These are phyloP conservation scores for Equus quagga DNA, from an alignment of 2,113 vertebrate genomes.

Conservation along the genomic window DNA sequence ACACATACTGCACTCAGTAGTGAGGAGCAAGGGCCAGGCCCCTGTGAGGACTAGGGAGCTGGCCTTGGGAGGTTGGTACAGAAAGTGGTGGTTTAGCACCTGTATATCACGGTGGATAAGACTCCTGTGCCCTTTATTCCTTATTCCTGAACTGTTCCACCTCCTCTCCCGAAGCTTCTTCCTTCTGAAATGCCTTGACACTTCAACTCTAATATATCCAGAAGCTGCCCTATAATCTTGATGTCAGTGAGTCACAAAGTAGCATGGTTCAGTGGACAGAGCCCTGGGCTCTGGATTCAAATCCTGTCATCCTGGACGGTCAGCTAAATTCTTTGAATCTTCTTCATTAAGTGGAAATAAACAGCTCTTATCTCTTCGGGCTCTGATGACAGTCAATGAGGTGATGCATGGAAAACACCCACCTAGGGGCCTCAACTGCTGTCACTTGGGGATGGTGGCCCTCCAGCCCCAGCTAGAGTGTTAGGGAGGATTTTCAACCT, in stretches of 20 bases:
- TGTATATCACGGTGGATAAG: not conserved
- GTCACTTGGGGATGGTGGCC: not conserved
- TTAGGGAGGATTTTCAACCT: too few species aligned
- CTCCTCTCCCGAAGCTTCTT: not conserved
- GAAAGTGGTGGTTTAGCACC: not conserved
- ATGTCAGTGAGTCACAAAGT: not conserved
- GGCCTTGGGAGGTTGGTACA: not conserved
- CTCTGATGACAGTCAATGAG: not conserved
- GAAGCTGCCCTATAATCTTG: not conserved
- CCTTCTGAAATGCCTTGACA: not conserved
- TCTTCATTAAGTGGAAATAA: not conserved
- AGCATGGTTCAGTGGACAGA: not conserved
- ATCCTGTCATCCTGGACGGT: not conserved
- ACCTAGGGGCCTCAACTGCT: not conserved
- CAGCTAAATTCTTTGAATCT: not conserved
- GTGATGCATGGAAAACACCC: not conserved
- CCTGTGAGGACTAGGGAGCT: not conserved
- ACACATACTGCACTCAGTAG: not conserved
- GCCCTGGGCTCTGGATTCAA: not conserved
- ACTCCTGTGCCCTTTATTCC: not conserved
- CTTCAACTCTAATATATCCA: too few species aligned
- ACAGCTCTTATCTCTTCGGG: not conserved
- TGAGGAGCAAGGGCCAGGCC: not conserved
- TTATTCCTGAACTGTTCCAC: not conserved
- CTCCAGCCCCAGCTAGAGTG: not conserved